Evolutionary conservation across 2,888 invertebrate genomes (phyloP).

Genomic region (Hemicrepidius hirtus): DNA sequence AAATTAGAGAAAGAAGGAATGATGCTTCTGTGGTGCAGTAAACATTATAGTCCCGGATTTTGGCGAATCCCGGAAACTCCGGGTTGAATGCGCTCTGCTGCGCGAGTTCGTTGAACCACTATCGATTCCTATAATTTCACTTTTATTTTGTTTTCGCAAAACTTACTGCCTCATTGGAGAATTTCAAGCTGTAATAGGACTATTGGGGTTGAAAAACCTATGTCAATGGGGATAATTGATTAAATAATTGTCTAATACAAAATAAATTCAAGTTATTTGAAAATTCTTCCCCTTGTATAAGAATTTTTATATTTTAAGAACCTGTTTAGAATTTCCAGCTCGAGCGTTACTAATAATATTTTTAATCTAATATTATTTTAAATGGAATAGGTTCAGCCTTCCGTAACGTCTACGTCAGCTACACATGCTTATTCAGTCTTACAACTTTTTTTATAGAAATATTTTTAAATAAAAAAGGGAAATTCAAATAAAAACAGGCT

Average conservation of each 20-base stretch:
- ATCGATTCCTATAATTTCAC: slow-evolving; percentile 72
- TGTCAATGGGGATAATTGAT: neutral
- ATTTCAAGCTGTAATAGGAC: slow-evolving; percentile 27
- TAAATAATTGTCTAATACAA: neutral
- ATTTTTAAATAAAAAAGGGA: too few species aligned
- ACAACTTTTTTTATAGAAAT: too few species aligned
- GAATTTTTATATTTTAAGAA: too few species aligned
- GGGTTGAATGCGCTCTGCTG: slow-evolving; percentile 55
- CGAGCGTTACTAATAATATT: too few species aligned
- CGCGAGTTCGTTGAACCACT: slow-evolving; percentile 67
- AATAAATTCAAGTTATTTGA: too few species aligned
- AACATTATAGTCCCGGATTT: slow-evolving; percentile 46
- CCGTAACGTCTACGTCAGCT: too few species aligned
- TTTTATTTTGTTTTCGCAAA: slow-evolving; percentile 71
- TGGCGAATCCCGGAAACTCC: slow-evolving; percentile 57
- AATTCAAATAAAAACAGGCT: too few species aligned
- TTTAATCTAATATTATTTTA: too few species aligned
- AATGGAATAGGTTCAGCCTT: too few species aligned
- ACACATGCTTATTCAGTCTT: too few species aligned
- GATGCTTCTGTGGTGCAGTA: slow-evolving; percentile 6
- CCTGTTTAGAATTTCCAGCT: too few species aligned
- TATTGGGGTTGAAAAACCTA: neutral
- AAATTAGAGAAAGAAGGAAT: slow-evolving; percentile 20
- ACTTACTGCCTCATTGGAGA: slow-evolving; percentile 44
- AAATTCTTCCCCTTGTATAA: too few species aligned